phyloP scores from a whole-genome alignment of 1,140 invertebrate genomes.

The Drosophila ficusphila region DNA sequence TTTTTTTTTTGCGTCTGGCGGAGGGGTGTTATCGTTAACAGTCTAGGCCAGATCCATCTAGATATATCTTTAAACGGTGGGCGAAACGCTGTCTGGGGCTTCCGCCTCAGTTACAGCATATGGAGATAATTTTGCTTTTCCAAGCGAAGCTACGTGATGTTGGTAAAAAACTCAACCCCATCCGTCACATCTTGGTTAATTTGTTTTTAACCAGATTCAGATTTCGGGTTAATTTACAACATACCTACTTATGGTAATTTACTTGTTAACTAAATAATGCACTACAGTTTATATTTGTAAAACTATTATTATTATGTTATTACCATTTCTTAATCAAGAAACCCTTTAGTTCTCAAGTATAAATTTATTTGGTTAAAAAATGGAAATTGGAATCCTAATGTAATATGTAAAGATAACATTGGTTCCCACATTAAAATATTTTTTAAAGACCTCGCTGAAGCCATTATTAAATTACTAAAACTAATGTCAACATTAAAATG shows the following conservation, averaged over 20 bases:
- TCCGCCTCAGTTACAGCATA: constrained; percentile 8
- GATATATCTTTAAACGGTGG: constrained; percentile 25
- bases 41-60: constrained; percentile 43
- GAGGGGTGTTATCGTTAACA: constrained; percentile 22
- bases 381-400: too few relatives aligned
- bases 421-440: background rate
- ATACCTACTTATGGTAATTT: too few relatives aligned
- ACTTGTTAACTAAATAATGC: too few relatives aligned
- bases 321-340: too few relatives aligned
- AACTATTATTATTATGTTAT: background rate
- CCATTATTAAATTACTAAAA: background rate
- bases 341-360: too few relatives aligned
- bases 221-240: too few relatives aligned
- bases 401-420: background rate
- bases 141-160: background rate
- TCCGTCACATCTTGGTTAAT: too few relatives aligned
- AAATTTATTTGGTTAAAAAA: too few relatives aligned
- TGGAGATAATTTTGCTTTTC: background rate
- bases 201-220: too few relatives aligned
- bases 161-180: background rate
- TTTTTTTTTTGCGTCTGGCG: background rate
- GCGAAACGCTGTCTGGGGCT: constrained; percentile 18
- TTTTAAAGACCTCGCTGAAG: background rate
- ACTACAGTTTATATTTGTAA: background rate
- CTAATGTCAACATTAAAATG: background rate